Evolutionary conservation across 2,797 vertebrate species (phyloP), one percentile per base, ranked within the genome.

Genomic region (Rousettus madagascariensis): DNA sequence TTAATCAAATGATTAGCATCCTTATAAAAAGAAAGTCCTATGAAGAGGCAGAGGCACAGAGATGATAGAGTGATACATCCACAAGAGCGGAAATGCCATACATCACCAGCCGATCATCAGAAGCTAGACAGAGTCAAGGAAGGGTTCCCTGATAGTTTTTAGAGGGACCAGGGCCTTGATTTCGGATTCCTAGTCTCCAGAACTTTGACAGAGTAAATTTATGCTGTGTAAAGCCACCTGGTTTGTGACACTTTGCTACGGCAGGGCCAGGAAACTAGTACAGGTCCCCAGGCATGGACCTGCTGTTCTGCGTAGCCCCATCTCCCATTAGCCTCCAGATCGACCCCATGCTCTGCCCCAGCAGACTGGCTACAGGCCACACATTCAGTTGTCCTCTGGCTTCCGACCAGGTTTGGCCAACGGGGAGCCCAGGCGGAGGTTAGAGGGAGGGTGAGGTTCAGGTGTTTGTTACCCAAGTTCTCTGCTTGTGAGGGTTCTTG

Each of bases 61-160:
- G 46, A 19, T 0, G 0, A 49, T 61, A 1, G 26, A 22, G 33
- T 17, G 43, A 19, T 26, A 5, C 5, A 3, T 10, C 30, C 1
- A 4, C 0, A 8, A 51, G 12, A 49, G 17, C 16, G 46, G 75
- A 36, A 30, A 36, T 0, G 4, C 36, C 36, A 6, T 17, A 9
- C 43, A n/a, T 16, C 2, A 6, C 46, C 49, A 30, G 33, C 9
- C 15, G 10, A 38, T 16, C 30, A 26, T 6, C 17, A 6, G 69
- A 11, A 63, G 26, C 43, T 6, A 38, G 75, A 36, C 3, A 8
- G 15, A 4, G 3, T 1, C 11, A 51, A 33, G 6, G 10, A 26
- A 16, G 4, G 28, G 1, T 26, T 66, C 16, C 16, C 7, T 53
- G 41, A 4, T 1, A 65, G 53, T 5, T 16, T 55, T 43, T 24